Percentiles rank a stretch among this genome's conserved stretches.
These are phyloP conservation scores for Parthenolecanium corni DNA, from an alignment of 2,888 invertebrate genomes.

Conservation along the genomic window DNA sequence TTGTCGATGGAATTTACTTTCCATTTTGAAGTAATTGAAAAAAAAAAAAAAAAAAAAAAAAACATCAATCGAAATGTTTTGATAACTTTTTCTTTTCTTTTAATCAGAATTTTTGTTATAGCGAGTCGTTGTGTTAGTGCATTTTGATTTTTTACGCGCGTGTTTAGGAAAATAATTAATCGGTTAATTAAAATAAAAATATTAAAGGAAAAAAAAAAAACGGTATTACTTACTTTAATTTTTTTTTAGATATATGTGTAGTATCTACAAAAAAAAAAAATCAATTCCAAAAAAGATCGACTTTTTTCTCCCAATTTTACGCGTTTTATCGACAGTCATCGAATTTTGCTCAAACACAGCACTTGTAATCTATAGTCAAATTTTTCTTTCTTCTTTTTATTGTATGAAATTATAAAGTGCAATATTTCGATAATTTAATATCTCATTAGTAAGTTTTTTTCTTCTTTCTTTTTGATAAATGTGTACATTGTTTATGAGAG, in stretches of 20 bases:
- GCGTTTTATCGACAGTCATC: not conserved
- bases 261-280: not conserved
- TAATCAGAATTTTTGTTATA: too few species aligned
- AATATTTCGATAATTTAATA: slow-evolving; percentile 13
- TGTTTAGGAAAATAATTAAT: too few species aligned
- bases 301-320: not conserved
- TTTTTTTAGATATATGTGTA: not conserved
- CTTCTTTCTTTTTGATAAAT: not conserved
- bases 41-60: too few species aligned
- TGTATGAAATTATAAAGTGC: slow-evolving; percentile 5
- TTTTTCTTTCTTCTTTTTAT: slow-evolving; percentile 7
- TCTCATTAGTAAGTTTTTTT: not conserved
- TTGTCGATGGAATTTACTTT: too few species aligned
- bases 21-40: too few species aligned
- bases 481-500: not conserved
- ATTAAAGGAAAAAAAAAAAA: not conserved
- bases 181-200: not conserved
- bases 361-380: slow-evolving; percentile 17
- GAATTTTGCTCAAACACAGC: slow-evolving; percentile 26
- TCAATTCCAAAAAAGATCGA: not conserved
- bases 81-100: too few species aligned
- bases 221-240: not conserved
- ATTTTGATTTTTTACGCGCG: not conserved
- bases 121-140: not conserved
- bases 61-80: too few species aligned